Evolutionary conservation across 1,140 invertebrate species (phyloP).

Genomic region (Thereuonema tuberculata): DNA sequence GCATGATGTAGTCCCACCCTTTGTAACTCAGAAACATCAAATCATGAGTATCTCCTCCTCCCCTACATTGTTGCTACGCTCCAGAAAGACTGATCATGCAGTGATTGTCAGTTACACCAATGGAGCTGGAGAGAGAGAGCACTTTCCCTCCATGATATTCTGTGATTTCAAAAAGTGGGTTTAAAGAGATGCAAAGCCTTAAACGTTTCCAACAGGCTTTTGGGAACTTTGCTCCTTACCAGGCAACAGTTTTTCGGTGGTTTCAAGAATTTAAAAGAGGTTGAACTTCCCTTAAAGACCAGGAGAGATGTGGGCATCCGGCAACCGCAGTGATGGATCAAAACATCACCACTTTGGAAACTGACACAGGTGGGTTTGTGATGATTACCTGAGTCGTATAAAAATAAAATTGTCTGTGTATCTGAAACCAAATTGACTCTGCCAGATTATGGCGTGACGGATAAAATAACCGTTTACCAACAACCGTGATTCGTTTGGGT

Average conservation of each 20-base stretch:
- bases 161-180: not conserved
- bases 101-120: not conserved
- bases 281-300: not conserved
- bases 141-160: not conserved
- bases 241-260: not conserved
- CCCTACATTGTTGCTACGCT: not conserved
- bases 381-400: too few relatives aligned
- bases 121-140: not conserved
- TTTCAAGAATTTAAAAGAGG: not conserved
- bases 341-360: not conserved
- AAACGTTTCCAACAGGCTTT: not conserved
- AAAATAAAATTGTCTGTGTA: too few relatives aligned
- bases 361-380: too few relatives aligned
- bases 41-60: too few relatives aligned
- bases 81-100: not conserved
- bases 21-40: too few relatives aligned
- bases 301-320: not conserved
- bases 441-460: too few relatives aligned
- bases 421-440: too few relatives aligned
- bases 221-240: not conserved
- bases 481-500: too few relatives aligned
- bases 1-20: not conserved
- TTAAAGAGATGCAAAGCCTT: not conserved
- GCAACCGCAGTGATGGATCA: not conserved
- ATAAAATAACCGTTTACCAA: too few relatives aligned